Conservation (phyloP, 2,888 invertebrate genomes). For the Dugesia japonica region DNA sequence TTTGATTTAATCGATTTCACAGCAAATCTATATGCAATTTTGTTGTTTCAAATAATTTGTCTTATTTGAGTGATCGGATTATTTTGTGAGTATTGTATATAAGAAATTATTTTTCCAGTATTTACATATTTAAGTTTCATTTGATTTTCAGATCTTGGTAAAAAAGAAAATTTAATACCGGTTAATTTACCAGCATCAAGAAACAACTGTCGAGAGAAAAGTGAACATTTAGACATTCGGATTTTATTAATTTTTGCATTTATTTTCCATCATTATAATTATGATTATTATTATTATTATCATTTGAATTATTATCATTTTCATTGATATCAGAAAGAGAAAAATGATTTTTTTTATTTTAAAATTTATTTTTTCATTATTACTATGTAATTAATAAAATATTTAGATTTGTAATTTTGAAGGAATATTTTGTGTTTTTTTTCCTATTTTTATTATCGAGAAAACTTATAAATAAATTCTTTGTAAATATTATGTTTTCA, state of each 20-base stretch:
- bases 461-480: too few species aligned
- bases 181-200: not conserved
- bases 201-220: not conserved
- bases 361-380: conserved; percentile 5
- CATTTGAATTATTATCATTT: not conserved
- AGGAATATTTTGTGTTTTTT: not conserved
- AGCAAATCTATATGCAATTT: too few species aligned
- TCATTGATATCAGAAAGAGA: not conserved
- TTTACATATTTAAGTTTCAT: not conserved
- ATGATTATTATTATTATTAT: not conserved
- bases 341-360: not conserved
- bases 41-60: too few species aligned
- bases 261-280: conserved; percentile 1
- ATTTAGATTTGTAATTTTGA: not conserved
- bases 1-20: too few species aligned
- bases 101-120: not conserved
- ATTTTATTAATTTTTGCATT: conserved; percentile 8
- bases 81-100: too few species aligned
- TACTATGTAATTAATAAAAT: not conserved
- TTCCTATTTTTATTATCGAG: too few species aligned
- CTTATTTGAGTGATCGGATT: too few species aligned
- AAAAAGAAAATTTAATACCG: conserved; percentile 2
- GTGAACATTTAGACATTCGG: not conserved
- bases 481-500: too few species aligned
- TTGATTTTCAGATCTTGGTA: not conserved